Conservation (phyloP, 2,888 invertebrate species). For the Junonia oenone region DNA sequence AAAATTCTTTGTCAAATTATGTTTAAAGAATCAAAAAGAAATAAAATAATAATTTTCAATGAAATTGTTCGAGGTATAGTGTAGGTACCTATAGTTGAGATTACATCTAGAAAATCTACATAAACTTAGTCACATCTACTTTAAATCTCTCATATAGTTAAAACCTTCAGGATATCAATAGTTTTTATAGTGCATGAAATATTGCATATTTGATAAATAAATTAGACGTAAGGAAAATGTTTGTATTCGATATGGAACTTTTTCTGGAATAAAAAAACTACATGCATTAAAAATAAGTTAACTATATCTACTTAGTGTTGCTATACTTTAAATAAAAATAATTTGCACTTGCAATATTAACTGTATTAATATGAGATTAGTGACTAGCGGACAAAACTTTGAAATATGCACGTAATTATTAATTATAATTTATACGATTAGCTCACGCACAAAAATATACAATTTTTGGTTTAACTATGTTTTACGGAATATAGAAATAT, state of each 20-base stretch:
- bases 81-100: background rate
- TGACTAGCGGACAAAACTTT: background rate
- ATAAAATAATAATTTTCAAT: background rate
- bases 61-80: background rate
- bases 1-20: slow-evolving; percentile 1
- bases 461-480: no score
- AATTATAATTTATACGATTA: no score
- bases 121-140: background rate
- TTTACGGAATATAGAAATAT: no score
- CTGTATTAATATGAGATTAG: no score
- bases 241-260: no score
- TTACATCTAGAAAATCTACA: background rate
- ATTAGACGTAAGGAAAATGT: background rate
- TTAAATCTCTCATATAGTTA: background rate
- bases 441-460: no score
- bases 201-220: background rate
- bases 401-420: background rate
- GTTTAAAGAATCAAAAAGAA: background rate
- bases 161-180: background rate
- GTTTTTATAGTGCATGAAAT: background rate
- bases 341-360: no score
- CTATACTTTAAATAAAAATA: no score
- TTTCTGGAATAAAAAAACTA: background rate
- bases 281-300: no score
- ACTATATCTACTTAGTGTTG: no score